Percentiles rank a stretch among this genome's conserved stretches.
Conservation (phyloP, 2,797 vertebrate species). For the Dryobates pubescens region DNA sequence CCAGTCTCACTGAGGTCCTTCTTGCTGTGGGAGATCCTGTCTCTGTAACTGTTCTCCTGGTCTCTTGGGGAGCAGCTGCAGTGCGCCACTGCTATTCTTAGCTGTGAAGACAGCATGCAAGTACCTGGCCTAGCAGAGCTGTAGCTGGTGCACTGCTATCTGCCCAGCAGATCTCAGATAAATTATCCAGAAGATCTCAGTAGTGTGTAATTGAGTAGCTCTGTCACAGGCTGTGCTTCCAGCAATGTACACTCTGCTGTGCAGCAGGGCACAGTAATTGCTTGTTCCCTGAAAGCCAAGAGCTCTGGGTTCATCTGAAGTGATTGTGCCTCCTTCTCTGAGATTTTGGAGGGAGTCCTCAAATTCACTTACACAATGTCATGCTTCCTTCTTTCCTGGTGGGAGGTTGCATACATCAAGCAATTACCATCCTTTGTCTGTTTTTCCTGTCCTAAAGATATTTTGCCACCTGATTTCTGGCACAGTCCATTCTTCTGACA, state of each 20-base stretch:
- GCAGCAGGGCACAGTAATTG: conserved; percentile 11
- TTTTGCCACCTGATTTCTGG: not conserved
- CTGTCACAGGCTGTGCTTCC: conserved; percentile 66
- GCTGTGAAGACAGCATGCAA: conserved; percentile 42
- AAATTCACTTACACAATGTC: not conserved
- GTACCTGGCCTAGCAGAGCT: conserved; percentile 65
- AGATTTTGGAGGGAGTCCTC: conserved; percentile 4
- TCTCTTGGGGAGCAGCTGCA: conserved; percentile 69
- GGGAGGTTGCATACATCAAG: not conserved
- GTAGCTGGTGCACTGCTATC: conserved; percentile 50
- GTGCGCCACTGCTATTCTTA: conserved; percentile 71
- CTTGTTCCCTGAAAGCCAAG: not conserved
- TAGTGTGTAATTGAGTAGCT: conserved; percentile 62
- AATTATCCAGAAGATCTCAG: conserved; percentile 68
- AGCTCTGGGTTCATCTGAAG: conserved; percentile 6
- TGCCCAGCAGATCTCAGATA: conserved; percentile 57
- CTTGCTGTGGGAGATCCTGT: conserved; percentile 52
- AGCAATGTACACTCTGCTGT: conserved; percentile 38
- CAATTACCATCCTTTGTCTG: not conserved
- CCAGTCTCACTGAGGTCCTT: not conserved
- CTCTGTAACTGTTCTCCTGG: conserved; percentile 32
- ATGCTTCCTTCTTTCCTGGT: not conserved
- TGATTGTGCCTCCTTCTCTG: not conserved
- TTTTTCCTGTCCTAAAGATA: not conserved
- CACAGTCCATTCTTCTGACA: not conserved